Base-by-base conservation (phyloP, 2,888 invertebrate species). In the Deilephila elpenor region DNA sequence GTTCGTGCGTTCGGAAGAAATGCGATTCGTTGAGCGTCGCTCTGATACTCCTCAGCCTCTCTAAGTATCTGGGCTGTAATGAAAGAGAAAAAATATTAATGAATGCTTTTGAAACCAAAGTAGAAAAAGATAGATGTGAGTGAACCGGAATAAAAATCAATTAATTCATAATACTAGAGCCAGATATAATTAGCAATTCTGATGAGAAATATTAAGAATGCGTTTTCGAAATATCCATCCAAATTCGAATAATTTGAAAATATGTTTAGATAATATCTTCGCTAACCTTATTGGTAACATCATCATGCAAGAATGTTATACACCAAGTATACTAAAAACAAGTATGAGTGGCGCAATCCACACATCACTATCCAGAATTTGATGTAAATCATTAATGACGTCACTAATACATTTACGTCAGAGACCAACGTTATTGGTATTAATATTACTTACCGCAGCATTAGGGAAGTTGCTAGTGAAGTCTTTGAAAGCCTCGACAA, bases 1-100 rank as follows among this genome's bases (percentile, higher is more conserved):
- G 96, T 95, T 99, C 99, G 91, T 99, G 99, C 11, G 96, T 96
- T 82, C 96, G 96, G 94, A 99, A 99, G 95, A 99, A 99, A 75
- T 97, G 96, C 7, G 99, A 99, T 75, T 96, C 96, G 86, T 97
- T 96, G 76, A 99, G 93, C 20, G 98, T 97, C 74, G 96, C 96
- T 83, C 97, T 96, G 79, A 99, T 98, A 75, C 96, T 97, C 87
- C 97, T 97, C 83, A 99, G 93, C 80, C 99, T 96, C 87, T 98
- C 97, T 76, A 98, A 96, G 86, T 99, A 98, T 88, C 96, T 97
- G 20, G 97, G 96, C 97, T 98, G 95, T 78, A 95, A 95, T 81
- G 85, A 71, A 75, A 74, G 71, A 72, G 17, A n/a, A 14, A 32
- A 59, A 53, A 72, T 61, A 62, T 34, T 51, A 51, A 67, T 34